Percentiles rank a stretch among this genome's conserved stretches.
Evolutionary conservation across 2,797 vertebrate genomes (phyloP).

Genomic region (Picus viridis): DNA sequence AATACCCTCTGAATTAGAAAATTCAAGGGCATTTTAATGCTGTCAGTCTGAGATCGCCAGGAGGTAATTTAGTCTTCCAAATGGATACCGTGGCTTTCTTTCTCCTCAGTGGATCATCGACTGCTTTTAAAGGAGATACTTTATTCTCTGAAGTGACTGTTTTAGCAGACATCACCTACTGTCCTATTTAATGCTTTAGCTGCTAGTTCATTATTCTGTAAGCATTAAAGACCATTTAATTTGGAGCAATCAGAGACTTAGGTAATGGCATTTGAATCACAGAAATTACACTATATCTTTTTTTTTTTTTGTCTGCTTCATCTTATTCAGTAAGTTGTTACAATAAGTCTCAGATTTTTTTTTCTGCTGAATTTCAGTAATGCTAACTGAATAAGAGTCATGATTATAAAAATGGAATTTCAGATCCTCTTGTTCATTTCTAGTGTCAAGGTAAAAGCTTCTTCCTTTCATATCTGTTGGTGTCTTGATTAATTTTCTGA

Average conservation of each 20-base stretch:
- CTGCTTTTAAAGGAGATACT: not conserved
- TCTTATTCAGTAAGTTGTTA: not conserved
- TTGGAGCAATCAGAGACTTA: not conserved
- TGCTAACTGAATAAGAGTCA: not conserved
- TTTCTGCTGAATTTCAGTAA: not conserved
- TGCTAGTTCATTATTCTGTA: not conserved
- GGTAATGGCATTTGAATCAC: not conserved
- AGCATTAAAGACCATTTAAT: not conserved
- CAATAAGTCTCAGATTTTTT: not conserved
- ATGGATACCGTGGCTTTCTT: not conserved
- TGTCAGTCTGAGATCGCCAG: not conserved
- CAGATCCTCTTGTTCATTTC: not conserved
- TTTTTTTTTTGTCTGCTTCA: not conserved
- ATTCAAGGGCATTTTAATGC: constrained; percentile 3
- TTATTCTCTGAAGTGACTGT: not conserved
- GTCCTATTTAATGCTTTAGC: not conserved
- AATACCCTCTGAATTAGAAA: not conserved
- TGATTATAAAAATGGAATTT: not conserved
- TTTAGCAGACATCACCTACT: not conserved
- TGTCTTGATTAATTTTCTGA: not conserved
- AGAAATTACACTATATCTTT: not conserved
- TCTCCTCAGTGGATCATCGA: not conserved
- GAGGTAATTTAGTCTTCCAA: not conserved
- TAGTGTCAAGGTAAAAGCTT: not conserved
- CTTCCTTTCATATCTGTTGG: not conserved